phyloP scores from a whole-genome alignment of 2,113 vertebrate genomes.

The Cephalopholis sonnerati region DNA sequence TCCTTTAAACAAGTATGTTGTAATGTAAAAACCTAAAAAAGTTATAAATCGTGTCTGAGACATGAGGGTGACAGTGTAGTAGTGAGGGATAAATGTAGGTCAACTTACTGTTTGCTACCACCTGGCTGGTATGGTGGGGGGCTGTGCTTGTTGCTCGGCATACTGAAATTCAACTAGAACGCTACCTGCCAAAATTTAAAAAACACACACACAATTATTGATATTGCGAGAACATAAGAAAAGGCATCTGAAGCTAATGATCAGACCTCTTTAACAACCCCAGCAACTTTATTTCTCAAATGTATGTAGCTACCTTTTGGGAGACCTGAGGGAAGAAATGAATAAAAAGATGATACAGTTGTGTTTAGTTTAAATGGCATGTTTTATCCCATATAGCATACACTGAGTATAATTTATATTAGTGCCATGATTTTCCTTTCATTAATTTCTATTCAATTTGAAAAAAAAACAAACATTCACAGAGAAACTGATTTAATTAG shows the following conservation, averaged over 20 bases:
- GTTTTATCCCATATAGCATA: not conserved
- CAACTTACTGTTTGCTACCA: slow-evolving; percentile 86
- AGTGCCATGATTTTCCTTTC: not conserved
- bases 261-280: not conserved
- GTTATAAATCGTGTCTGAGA: not conserved
- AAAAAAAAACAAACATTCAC: not conserved
- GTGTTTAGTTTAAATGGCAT: not conserved
- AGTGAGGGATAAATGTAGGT: not conserved
- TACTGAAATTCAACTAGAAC: slow-evolving; percentile 53
- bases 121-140: slow-evolving; percentile 80
- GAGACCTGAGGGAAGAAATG: not conserved
- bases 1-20: not conserved
- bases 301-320: not conserved
- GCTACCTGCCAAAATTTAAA: slow-evolving; percentile 16
- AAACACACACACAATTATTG: accelerated
- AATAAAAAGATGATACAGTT: not conserved
- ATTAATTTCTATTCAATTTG: not conserved
- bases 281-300: not conserved
- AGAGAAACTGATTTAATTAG: not conserved
- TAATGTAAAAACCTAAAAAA: not conserved
- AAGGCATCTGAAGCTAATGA: not conserved
- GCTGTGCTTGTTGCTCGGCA: slow-evolving; percentile 85
- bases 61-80: not conserved
- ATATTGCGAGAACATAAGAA: not conserved
- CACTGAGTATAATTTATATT: not conserved